Evolutionary conservation across 53 echinoderm and acorn worm species (phyloP).

Genomic region (Arbacia lixula): DNA sequence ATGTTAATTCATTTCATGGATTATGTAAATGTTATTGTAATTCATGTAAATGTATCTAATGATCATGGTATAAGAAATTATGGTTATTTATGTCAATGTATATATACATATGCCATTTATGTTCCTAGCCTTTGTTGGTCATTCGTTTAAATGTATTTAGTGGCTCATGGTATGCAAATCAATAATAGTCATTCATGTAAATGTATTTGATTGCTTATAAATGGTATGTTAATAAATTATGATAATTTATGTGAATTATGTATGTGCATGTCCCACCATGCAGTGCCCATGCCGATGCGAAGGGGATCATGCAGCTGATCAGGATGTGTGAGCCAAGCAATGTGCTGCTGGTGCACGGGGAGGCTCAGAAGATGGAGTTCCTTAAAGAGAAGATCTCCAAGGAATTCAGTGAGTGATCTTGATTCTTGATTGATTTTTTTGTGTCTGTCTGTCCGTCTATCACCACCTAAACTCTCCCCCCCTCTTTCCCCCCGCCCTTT

Average conservation of each 20-base stretch:
- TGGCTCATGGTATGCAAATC: neutral
- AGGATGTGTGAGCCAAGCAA: constrained; percentile 91
- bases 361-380: constrained; percentile 95
- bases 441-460: too few relatives aligned
- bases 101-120: too few relatives aligned
- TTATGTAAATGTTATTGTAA: too few relatives aligned
- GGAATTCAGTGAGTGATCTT: constrained; percentile 79
- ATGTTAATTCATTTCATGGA: too few relatives aligned
- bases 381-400: constrained; percentile 90
- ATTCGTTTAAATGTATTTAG: neutral
- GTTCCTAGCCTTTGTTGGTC: too few relatives aligned
- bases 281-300: constrained; percentile 97
- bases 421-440: neutral
- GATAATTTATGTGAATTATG: neutral
- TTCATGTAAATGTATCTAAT: too few relatives aligned
- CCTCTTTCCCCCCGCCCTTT: too few relatives aligned
- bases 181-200: neutral
- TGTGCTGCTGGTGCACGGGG: constrained; percentile 90
- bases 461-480: too few relatives aligned
- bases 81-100: too few relatives aligned
- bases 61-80: too few relatives aligned
- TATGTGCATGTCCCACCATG: neutral
- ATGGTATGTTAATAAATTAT: neutral
- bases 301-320: constrained; percentile 99
- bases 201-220: neutral